These are phyloP conservation scores for Calidris pugnax DNA, from an alignment of 2,113 vertebrate species.

Conservation along the genomic window DNA sequence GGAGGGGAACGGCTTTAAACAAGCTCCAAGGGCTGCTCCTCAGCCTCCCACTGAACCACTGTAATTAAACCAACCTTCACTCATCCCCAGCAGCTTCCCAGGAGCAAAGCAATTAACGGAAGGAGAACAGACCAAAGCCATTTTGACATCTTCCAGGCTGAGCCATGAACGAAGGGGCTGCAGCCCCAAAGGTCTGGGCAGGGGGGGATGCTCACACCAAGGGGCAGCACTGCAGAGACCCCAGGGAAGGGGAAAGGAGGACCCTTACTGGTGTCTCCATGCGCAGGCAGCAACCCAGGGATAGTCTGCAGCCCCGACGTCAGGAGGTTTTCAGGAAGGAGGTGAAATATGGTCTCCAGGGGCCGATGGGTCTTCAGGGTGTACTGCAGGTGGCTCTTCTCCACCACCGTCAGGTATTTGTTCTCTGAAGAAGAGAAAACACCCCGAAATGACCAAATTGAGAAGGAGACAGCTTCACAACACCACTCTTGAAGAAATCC, in stretches of 20 bases:
- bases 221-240: not conserved
- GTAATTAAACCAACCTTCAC: slow-evolving; percentile 5
- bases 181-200: accelerated
- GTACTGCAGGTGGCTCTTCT: slow-evolving; percentile 81
- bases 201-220: not conserved
- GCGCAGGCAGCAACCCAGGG: slow-evolving; percentile 78
- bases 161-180: not conserved
- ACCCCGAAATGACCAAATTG: not conserved
- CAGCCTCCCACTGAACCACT: not conserved
- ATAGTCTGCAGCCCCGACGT: slow-evolving; percentile 81
- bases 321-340: slow-evolving; percentile 88
- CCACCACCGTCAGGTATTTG: slow-evolving; percentile 76
- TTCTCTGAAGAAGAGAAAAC: slow-evolving; percentile 77
- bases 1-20: not conserved
- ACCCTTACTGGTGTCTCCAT: slow-evolving; percentile 60
- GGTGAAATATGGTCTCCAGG: slow-evolving; percentile 74
- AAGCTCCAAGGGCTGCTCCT: not conserved
- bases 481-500: accelerated
- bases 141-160: not conserved
- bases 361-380: slow-evolving; percentile 75
- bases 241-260: too few species aligned
- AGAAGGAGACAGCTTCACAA: accelerated
- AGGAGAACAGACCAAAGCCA: not conserved
- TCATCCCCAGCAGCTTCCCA: not conserved
- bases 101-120: not conserved